phyloP scores from a whole-genome alignment of 2,113 vertebrate species.

The Osmerus mordax region DNA sequence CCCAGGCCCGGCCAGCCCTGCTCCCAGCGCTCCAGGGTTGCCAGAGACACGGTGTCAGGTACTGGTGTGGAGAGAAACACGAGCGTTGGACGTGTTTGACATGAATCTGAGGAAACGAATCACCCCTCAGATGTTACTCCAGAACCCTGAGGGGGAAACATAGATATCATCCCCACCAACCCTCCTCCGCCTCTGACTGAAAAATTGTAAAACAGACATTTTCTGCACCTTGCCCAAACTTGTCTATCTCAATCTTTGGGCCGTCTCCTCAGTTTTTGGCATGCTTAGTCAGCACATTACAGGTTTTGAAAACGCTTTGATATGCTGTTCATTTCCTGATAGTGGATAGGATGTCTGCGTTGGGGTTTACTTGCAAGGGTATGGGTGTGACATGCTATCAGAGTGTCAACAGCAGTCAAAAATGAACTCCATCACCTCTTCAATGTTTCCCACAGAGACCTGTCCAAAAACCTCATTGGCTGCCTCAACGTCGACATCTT shows the following conservation, averaged over 20 bases:
- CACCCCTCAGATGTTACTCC: constrained; percentile 29
- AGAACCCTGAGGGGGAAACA: constrained; percentile 34
- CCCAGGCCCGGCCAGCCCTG: background rate
- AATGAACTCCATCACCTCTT: background rate
- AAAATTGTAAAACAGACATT: constrained; percentile 48
- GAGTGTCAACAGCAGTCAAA: background rate
- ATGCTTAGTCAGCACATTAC: too few species aligned
- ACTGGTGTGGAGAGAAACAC: constrained; percentile 28
- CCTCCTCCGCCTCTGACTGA: constrained; percentile 14
- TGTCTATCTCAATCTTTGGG: constrained; percentile 23
- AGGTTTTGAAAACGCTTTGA: background rate
- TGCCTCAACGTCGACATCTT: constrained; percentile 92
- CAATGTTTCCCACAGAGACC: constrained; percentile 70
- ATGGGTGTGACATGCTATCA: too few species aligned
- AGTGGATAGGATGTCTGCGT: too few species aligned
- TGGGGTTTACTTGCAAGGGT: too few species aligned
- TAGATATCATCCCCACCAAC: constrained; percentile 45
- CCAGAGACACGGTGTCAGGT: background rate
- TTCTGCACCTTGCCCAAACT: constrained; percentile 34
- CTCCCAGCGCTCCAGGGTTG: background rate
- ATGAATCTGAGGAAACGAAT: constrained; percentile 51
- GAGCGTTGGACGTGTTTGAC: constrained; percentile 44
- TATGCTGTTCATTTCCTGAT: too few species aligned
- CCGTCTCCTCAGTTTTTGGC: background rate
- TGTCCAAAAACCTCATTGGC: constrained; percentile 94